Evolutionary conservation across 2,888 invertebrate genomes (phyloP).

Genomic region (Cistogaster globosa): DNA sequence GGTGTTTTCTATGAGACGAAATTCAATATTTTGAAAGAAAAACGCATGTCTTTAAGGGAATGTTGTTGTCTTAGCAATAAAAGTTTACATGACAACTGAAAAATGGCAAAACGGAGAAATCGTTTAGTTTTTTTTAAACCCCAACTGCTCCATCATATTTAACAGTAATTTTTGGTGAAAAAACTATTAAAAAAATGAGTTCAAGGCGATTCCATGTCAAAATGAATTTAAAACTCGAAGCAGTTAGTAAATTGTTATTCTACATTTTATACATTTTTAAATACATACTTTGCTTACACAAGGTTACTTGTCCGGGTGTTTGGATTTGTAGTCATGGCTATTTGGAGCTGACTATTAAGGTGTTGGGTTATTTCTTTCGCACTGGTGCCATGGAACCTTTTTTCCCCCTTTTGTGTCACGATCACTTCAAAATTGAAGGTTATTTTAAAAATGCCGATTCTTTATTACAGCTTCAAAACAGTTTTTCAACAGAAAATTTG

Average conservation of each 20-base stretch:
- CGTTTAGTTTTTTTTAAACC: neutral
- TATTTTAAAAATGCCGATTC: conserved; percentile 78
- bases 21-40: neutral
- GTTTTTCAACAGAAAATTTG: conserved; percentile 77
- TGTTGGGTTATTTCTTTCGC: conserved; percentile 81
- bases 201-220: conserved; percentile 77
- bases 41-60: conserved; percentile 43
- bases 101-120: conserved; percentile 21
- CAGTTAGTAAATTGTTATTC: conserved; percentile 75
- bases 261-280: neutral
- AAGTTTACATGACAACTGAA: conserved; percentile 42
- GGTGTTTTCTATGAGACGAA: neutral
- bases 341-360: conserved; percentile 81
- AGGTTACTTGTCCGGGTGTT: conserved; percentile 83
- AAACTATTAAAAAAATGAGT: conserved; percentile 24
- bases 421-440: conserved; percentile 81
- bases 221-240: conserved; percentile 80
- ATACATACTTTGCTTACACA: neutral
- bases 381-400: conserved; percentile 81
- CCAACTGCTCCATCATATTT: neutral
- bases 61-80: conserved; percentile 21
- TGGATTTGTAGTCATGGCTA: conserved; percentile 82
- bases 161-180: neutral
- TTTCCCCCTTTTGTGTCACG: conserved; percentile 81
- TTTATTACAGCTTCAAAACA: conserved; percentile 76